Evolutionary conservation across 2,888 invertebrate species (phyloP).

Genomic region (Monochamus alternatus): DNA sequence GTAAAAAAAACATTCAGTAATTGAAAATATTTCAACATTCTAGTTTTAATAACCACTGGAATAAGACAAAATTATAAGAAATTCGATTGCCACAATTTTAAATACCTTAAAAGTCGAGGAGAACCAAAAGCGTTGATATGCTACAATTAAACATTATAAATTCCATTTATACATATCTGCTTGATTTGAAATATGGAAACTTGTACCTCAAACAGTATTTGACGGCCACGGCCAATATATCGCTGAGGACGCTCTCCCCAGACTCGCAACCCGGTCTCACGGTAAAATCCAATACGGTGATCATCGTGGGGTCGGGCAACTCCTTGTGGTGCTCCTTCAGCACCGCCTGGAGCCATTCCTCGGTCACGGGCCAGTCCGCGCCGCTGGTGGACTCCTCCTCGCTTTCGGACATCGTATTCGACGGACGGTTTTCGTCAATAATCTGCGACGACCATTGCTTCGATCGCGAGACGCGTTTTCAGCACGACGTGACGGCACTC

Average conservation of each 20-base stretch:
- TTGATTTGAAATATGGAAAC: too few species aligned
- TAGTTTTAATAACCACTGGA: too few species aligned
- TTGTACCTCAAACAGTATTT: conserved; percentile 73
- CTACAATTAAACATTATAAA: too few species aligned
- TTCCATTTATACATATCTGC: too few species aligned
- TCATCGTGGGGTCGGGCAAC: conserved; percentile 60
- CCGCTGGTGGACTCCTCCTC: conserved; percentile 72
- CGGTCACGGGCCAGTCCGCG: conserved; percentile 73
- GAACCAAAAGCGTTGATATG: too few species aligned
- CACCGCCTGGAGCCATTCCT: conserved; percentile 75
- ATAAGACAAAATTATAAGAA: too few species aligned
- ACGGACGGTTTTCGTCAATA: not conserved
- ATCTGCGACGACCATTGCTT: not conserved
- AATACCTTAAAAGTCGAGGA: too few species aligned
- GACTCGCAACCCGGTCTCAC: conserved; percentile 76
- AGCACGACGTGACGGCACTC: not conserved
- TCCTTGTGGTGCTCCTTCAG: conserved; percentile 72
- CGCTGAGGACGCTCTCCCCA: conserved; percentile 83
- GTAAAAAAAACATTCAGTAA: too few species aligned
- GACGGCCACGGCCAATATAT: conserved; percentile 84
- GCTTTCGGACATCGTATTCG: conserved; percentile 72
- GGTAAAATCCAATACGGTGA: conserved; percentile 72
- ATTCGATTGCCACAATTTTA: too few species aligned
- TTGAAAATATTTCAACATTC: too few species aligned
- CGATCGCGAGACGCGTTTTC: not conserved